A percentile compares a stretch with the other conserved stretches of the same genome.
Conservation (phyloP, 2,888 invertebrate species). For the Chorisops tibialis region DNA sequence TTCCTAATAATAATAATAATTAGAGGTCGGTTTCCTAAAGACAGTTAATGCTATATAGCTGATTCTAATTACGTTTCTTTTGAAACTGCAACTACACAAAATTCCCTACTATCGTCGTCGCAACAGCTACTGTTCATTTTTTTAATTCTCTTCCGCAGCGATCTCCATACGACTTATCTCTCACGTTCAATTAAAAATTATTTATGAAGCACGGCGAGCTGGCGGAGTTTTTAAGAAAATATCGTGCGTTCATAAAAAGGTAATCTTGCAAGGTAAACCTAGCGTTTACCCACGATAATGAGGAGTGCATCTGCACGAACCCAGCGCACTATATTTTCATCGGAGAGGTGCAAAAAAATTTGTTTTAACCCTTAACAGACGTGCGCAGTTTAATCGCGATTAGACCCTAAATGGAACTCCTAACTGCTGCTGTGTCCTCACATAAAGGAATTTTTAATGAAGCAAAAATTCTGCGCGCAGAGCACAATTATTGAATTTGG, state of each 20-base stretch:
- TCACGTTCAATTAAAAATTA: constrained; percentile 24
- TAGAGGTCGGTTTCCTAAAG: too few relatives aligned
- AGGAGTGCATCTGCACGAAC: constrained; percentile 13
- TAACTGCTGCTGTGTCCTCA: too few relatives aligned
- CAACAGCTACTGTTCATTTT: too few relatives aligned
- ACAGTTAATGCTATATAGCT: too few relatives aligned
- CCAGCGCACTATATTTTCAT: neutral
- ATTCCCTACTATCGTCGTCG: too few relatives aligned
- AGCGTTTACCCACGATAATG: too few relatives aligned
- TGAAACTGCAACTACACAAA: too few relatives aligned
- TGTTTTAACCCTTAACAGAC: constrained; percentile 21
- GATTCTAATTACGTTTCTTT: neutral
- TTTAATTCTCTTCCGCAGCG: too few relatives aligned
- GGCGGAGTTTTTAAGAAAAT: too few relatives aligned
- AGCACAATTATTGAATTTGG: constrained; percentile 23
- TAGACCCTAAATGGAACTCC: neutral
- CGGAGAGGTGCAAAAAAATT: constrained; percentile 19
- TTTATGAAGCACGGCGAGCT: constrained; percentile 23
- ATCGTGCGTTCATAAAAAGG: too few relatives aligned
- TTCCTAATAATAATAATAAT: too few relatives aligned
- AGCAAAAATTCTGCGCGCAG: constrained; percentile 20
- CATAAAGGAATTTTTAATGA: constrained; percentile 13
- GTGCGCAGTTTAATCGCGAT: constrained; percentile 15
- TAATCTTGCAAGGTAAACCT: too few relatives aligned
- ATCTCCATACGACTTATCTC: neutral